phyloP scores from a whole-genome alignment of 2,888 invertebrate genomes.

The Melanotus villosus region DNA sequence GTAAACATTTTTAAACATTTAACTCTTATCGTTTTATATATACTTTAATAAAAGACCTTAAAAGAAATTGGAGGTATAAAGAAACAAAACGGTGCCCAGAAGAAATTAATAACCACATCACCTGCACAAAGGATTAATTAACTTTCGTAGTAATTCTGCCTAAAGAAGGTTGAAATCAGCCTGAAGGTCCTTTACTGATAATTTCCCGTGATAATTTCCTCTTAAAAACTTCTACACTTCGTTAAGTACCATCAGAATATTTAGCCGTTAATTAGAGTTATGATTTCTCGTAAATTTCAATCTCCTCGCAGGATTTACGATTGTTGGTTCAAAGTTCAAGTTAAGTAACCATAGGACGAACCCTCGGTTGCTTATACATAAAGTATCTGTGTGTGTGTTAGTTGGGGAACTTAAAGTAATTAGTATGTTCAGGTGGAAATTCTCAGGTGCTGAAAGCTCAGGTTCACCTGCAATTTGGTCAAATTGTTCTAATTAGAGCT shows the following conservation, averaged over 20 bases:
- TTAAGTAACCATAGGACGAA: background rate
- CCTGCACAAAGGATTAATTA: too few relatives aligned
- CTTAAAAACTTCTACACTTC: too few relatives aligned
- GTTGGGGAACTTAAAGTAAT: constrained; percentile 4
- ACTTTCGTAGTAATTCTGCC: too few relatives aligned
- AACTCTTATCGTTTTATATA: too few relatives aligned
- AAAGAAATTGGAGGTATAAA: too few relatives aligned
- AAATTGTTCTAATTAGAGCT: constrained; percentile 21
- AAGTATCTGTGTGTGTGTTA: background rate
- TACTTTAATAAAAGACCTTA: too few relatives aligned
- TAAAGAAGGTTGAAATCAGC: too few relatives aligned
- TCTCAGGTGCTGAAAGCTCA: background rate
- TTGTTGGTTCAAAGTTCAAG: constrained; percentile 1
- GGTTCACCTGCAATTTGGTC: constrained; percentile 7
- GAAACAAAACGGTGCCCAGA: too few relatives aligned
- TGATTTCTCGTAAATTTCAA: background rate
- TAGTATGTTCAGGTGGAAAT: constrained; percentile 19
- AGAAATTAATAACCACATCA: too few relatives aligned
- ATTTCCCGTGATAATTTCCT: too few relatives aligned
- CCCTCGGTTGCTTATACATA: background rate
- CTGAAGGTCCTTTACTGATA: too few relatives aligned
- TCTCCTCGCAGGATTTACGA: background rate
- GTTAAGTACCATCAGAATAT: background rate
- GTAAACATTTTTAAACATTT: too few relatives aligned
- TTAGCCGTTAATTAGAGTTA: background rate